Conservation (phyloP, 2,888 invertebrate genomes). For the Sabatieria punctata region DNA sequence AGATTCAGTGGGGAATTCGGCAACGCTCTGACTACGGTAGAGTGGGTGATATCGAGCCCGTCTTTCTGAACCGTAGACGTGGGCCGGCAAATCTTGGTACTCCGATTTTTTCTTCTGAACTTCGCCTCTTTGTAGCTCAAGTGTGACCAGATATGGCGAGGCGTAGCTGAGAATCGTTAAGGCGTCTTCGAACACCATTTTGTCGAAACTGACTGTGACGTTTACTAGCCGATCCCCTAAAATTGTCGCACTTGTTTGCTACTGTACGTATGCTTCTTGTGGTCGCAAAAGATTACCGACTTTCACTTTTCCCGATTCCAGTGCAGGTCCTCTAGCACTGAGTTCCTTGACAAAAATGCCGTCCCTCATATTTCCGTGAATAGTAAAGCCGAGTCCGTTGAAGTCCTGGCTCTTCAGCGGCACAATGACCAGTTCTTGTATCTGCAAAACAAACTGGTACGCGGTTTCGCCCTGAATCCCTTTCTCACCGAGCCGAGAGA, state of each 20-base stretch:
- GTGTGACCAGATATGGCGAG: constrained; percentile 63
- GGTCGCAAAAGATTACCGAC: constrained; percentile 45
- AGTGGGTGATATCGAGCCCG: not conserved
- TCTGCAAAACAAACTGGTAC: no score
- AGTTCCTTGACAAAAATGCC: constrained; percentile 75
- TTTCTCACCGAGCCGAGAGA: no score
- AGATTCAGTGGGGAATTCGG: no score
- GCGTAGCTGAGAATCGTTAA: constrained; percentile 72
- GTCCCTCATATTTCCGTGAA: constrained; percentile 72
- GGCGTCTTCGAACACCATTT: constrained; percentile 76
- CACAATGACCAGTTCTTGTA: constrained; percentile 46
- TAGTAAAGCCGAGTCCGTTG: constrained; percentile 67
- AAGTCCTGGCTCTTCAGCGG: constrained; percentile 67
- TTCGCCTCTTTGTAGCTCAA: constrained; percentile 7
- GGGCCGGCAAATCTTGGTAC: not conserved
- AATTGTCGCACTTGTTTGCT: constrained; percentile 11
- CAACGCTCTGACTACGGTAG: not conserved
- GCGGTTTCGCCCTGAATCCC: no score
- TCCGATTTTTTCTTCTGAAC: not conserved
- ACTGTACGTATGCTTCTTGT: constrained; percentile 4
- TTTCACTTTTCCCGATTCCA: constrained; percentile 59
- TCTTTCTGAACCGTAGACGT: not conserved
- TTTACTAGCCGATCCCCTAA: constrained; percentile 70
- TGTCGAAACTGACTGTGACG: constrained; percentile 66
- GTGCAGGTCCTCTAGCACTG: constrained; percentile 66